Conservation (phyloP, 2,888 invertebrate genomes). For the Hymenopus coronatus region DNA sequence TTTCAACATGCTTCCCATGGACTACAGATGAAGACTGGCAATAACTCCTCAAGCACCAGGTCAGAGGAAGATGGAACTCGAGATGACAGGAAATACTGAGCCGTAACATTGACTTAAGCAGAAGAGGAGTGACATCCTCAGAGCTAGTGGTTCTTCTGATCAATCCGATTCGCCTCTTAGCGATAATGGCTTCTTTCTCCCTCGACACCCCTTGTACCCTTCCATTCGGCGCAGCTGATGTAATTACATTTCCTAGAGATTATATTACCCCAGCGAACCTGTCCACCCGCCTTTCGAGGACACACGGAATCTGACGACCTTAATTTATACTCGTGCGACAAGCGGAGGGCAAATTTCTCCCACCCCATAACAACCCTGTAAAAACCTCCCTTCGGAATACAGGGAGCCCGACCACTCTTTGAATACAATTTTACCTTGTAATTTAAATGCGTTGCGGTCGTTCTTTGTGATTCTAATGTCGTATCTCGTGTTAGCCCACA, state of each 20-base stretch:
- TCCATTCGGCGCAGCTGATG: background rate
- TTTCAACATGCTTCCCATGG: too few relatives aligned
- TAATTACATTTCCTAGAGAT: background rate
- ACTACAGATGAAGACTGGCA: too few relatives aligned
- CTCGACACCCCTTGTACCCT: background rate
- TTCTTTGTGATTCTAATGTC: conserved; percentile 29
- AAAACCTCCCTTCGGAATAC: background rate
- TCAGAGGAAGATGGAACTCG: too few relatives aligned
- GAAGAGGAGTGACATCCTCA: background rate
- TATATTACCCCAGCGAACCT: background rate
- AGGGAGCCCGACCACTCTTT: conserved; percentile 5
- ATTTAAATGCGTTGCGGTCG: conserved; percentile 26
- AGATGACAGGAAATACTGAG: too few relatives aligned
- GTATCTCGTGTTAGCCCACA: background rate
- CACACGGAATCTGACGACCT: conserved; percentile 21
- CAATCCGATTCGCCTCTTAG: background rate
- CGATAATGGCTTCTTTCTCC: background rate
- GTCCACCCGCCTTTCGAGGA: background rate
- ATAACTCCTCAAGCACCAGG: too few relatives aligned
- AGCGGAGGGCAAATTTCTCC: background rate
- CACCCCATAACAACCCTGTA: background rate
- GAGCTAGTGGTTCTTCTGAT: background rate
- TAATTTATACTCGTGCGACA: conserved; percentile 1
- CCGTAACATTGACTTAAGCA: too few relatives aligned
- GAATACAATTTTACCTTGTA: conserved; percentile 30